Evolutionary conservation across 2,888 invertebrate species (phyloP).

Genomic region (Lasioglossum lativentre): DNA sequence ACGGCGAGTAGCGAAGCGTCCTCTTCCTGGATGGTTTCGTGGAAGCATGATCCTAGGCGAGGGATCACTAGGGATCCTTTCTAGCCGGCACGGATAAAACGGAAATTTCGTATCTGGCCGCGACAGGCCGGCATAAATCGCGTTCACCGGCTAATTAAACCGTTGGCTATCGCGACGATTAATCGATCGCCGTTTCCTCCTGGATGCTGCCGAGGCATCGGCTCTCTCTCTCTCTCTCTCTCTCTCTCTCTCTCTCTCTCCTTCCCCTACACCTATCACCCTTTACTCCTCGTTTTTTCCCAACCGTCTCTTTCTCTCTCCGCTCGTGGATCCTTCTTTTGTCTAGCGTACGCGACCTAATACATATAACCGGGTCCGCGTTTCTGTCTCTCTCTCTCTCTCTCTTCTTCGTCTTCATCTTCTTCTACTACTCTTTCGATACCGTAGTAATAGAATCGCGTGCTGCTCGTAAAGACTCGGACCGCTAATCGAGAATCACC

Average conservation of each 20-base stretch:
- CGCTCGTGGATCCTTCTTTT: background rate
- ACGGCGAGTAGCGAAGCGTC: conserved; percentile 15
- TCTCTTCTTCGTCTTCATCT: background rate
- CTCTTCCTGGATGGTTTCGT: conserved; percentile 57
- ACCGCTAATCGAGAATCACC: conserved; percentile 24
- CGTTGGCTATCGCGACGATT: conserved; percentile 79
- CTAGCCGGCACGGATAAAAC: conserved; percentile 57
- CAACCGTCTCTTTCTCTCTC: background rate
- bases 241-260: conserved; percentile 30
- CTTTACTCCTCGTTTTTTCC: conserved; percentile 20
- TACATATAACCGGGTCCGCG: conserved; percentile 10
- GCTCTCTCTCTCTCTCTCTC: conserved; percentile 24
- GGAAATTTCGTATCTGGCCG: conserved; percentile 71
- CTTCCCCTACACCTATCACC: conserved; percentile 33
- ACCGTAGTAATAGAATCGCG: conserved; percentile 19
- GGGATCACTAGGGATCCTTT: conserved; percentile 42
- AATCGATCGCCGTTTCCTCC: conserved; percentile 76
- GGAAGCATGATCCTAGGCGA: conserved; percentile 34
- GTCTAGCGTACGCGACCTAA: conserved; percentile 19
- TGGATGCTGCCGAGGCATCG: conserved; percentile 59
- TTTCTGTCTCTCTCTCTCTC: background rate
- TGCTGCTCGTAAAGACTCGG: conserved; percentile 32
- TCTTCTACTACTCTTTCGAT: background rate
- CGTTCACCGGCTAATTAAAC: conserved; percentile 78
- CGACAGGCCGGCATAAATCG: conserved; percentile 69